Conservation (phyloP, 2,888 invertebrate genomes). For the Micoletzkya japonica region DNA sequence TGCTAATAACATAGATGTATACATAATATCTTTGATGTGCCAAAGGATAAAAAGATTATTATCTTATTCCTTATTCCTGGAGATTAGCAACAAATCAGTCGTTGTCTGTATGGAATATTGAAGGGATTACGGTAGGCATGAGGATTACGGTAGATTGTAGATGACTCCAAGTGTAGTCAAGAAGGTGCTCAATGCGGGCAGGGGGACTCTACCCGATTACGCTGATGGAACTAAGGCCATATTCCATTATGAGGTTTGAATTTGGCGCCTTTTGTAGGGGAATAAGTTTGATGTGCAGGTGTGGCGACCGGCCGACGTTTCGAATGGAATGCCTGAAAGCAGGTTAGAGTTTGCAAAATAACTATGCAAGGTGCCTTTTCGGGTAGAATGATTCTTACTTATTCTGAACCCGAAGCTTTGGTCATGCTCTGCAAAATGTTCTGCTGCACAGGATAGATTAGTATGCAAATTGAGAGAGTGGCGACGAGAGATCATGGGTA, state of each 20-base stretch:
- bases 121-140: neutral
- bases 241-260: conserved; percentile 54
- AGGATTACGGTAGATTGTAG: conserved; percentile 6
- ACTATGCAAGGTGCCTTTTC: too few species aligned
- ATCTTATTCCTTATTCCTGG: too few species aligned
- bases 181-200: conserved; percentile 55
- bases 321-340: conserved; percentile 46
- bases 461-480: too few species aligned
- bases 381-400: too few species aligned
- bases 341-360: conserved; percentile 35
- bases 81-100: neutral
- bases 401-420: too few species aligned
- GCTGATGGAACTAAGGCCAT: conserved; percentile 57
- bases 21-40: too few species aligned
- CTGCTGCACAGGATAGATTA: too few species aligned
- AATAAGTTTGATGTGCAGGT: conserved; percentile 11
- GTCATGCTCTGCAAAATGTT: too few species aligned
- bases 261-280: neutral
- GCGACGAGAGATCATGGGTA: too few species aligned
- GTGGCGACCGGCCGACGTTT: conserved; percentile 30
- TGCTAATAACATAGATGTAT: too few species aligned
- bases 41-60: too few species aligned
- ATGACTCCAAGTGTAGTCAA: conserved; percentile 34
- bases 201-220: conserved; percentile 49
- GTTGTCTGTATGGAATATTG: neutral